Conservation (phyloP, 2,888 invertebrate species). For the Chymomyza procnemis region DNA sequence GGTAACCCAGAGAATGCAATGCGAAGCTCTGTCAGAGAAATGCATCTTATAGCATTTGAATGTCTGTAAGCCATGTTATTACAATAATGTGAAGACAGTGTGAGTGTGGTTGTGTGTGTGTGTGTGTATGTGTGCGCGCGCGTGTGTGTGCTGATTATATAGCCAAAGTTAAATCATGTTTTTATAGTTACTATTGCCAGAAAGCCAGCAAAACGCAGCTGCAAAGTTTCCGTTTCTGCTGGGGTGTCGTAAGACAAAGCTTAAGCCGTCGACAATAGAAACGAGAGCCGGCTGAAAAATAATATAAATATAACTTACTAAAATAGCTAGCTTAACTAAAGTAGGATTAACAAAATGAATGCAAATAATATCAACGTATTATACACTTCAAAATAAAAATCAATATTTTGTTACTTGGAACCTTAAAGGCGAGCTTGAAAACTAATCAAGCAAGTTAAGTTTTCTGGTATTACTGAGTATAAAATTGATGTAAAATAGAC, state of each 20-base stretch:
- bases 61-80: conserved; percentile 67
- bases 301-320: too few relatives aligned
- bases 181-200: conserved; percentile 69
- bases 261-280: not conserved
- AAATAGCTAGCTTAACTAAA: too few relatives aligned
- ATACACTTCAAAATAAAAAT: too few relatives aligned
- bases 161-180: conserved; percentile 67
- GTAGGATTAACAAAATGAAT: too few relatives aligned
- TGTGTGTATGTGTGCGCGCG: conserved; percentile 20
- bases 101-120: conserved; percentile 18
- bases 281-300: too few relatives aligned
- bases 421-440: too few relatives aligned
- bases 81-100: conserved; percentile 57
- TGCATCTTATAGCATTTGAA: conserved; percentile 49
- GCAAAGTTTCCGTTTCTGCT: not conserved
- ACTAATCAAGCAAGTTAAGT: too few relatives aligned
- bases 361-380: too few relatives aligned
- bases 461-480: too few relatives aligned
- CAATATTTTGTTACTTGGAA: too few relatives aligned
- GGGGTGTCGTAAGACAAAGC: conserved; percentile 57
- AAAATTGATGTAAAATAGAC: too few relatives aligned
- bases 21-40: not conserved
- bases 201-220: conserved; percentile 40
- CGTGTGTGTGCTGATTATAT: conserved; percentile 30
- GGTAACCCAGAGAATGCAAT: conserved; percentile 32